Evolutionary conservation across 2,113 vertebrate genomes (phyloP).

Genomic region (Hydrochoerus hydrochaeris): DNA sequence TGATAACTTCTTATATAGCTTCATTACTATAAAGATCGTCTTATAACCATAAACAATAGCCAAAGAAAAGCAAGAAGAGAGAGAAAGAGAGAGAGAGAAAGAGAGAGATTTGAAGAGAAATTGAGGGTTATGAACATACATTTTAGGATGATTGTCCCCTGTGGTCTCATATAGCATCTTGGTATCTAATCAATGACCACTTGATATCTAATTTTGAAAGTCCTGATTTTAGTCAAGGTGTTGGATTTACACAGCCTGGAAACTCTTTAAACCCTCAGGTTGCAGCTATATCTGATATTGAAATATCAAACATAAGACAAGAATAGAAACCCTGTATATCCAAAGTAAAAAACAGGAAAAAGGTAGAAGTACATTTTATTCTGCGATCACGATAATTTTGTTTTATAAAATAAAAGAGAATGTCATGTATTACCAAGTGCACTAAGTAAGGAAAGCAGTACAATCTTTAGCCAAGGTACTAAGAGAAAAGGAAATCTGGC

Average conservation of each 20-base stretch:
- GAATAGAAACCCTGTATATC: not conserved
- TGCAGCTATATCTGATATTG: not conserved
- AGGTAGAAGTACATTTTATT: not conserved
- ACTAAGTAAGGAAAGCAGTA: not conserved
- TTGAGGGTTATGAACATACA: not conserved
- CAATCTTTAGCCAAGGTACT: not conserved
- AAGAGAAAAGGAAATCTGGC: not conserved
- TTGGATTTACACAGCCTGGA: not conserved
- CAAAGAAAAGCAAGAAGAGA: not conserved
- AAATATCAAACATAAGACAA: not conserved
- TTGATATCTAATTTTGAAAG: not conserved
- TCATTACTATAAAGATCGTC: not conserved
- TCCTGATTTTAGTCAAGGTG: not conserved
- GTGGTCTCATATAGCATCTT: not conserved
- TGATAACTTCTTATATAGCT: not conserved
- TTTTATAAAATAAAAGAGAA: not conserved
- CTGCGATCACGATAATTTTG: not conserved
- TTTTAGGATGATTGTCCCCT: not conserved
- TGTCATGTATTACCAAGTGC: not conserved
- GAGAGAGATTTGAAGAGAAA: not conserved
- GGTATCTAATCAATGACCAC: not conserved
- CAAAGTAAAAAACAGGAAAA: not conserved
- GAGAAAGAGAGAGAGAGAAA: not conserved
- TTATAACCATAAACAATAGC: not conserved
- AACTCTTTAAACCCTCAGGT: not conserved